Evolutionary conservation across 2,113 vertebrate species (phyloP).

Genomic region (Hoplias malabaricus): DNA sequence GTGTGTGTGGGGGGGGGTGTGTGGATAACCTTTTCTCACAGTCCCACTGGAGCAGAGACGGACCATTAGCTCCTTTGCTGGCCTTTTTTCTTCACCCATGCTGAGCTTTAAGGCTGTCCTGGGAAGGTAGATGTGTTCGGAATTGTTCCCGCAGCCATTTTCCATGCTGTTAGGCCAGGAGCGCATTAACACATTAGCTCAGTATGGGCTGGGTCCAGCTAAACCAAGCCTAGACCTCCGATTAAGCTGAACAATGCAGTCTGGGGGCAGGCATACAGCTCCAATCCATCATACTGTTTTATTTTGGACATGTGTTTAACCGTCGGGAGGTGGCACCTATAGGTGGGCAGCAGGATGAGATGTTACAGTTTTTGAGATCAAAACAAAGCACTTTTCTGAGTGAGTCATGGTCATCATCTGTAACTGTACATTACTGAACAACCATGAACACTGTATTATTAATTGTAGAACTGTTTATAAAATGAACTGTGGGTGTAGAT

Average conservation of each 20-base stretch:
- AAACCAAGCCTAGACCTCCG: not conserved
- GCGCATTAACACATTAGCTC: constrained; percentile 23
- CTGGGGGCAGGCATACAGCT: not conserved
- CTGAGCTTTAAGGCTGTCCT: constrained; percentile 8
- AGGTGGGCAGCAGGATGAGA: no score
- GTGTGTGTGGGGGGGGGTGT: not conserved
- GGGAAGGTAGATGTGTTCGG: not conserved
- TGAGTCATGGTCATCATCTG: no score
- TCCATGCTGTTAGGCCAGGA: constrained; percentile 10
- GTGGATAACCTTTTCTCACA: constrained; percentile 42
- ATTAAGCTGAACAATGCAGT: not conserved
- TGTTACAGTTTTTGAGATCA: no score
- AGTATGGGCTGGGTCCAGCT: not conserved
- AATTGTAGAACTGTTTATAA: no score
- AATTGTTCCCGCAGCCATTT: constrained; percentile 24
- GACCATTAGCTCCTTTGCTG: constrained; percentile 38
- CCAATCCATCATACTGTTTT: not conserved
- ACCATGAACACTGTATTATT: no score
- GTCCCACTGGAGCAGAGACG: constrained; percentile 21
- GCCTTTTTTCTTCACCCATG: constrained; percentile 2
- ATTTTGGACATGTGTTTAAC: not conserved
- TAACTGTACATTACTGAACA: no score
- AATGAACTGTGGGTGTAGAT: no score
- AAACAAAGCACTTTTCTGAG: no score
- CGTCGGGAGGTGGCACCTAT: no score